Percentiles rank a stretch among this genome's conserved stretches.
These are phyloP conservation scores for Cactoblastis cactorum DNA, from an alignment of 2,888 invertebrate species.

Conservation along the genomic window DNA sequence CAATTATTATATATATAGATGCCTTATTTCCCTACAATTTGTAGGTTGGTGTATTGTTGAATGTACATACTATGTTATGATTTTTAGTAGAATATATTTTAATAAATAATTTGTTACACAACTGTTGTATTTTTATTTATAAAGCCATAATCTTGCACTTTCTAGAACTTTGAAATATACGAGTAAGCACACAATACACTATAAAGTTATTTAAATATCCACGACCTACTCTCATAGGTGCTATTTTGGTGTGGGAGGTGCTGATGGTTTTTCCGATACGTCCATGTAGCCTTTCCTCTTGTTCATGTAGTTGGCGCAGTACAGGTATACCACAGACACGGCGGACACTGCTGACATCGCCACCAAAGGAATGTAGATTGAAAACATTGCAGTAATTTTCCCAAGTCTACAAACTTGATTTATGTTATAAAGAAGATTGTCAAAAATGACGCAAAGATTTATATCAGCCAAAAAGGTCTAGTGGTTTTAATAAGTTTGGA, in stretches of 20 bases:
- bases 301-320: constrained; percentile 51
- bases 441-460: neutral
- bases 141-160: neutral
- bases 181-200: neutral
- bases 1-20: constrained; percentile 41
- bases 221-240: neutral
- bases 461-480: too few species aligned
- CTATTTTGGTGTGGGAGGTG: constrained; percentile 26
- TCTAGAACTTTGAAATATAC: neutral
- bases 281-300: constrained; percentile 62
- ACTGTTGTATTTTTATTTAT: constrained; percentile 32
- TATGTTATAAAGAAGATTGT: neutral
- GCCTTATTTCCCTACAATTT: constrained; percentile 63
- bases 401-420: neutral
- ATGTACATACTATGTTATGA: constrained; percentile 76
- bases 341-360: constrained; percentile 61
- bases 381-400: constrained; percentile 27
- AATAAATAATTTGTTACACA: constrained; percentile 69
- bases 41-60: constrained; percentile 62
- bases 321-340: constrained; percentile 54
- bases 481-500: too few species aligned
- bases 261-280: constrained; percentile 57
- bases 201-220: constrained; percentile 17
- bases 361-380: constrained; percentile 53
- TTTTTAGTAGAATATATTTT: constrained; percentile 67